Base-by-base conservation (phyloP, 2,888 invertebrate genomes). In the Hyles lineata region DNA sequence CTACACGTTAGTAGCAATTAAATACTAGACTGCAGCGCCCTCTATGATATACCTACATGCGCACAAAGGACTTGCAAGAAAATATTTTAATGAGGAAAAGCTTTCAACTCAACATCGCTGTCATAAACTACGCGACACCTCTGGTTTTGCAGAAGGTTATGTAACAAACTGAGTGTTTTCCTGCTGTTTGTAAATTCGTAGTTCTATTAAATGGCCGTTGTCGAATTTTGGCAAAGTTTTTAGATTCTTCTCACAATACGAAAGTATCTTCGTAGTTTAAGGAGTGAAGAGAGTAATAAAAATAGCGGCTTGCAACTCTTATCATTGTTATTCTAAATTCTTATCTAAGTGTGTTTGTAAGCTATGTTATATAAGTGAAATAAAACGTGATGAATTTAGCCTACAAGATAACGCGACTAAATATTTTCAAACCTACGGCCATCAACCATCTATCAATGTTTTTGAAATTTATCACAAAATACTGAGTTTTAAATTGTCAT, bases 291-390 rank as follows among this genome's bases (percentile, higher is more conserved):
- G 15, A 43, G 43, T 43, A 11, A 43, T 43, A 15, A 43, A 43
- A 55, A n/a, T 6, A 7, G 55, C 52, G 15, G 52, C n/a, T 55
- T n/a, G n/a, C n/a, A 55, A 19, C 55, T 15, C 17, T 25, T 60
- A 60, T 25, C 25, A 25, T 60, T 23, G 25, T 55, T 55, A 55
- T 55, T 55, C 55, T 55, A 63, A 29, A 17, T 19, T 63, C 35
- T 63, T 63, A 63, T 63, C 63, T 63, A 63, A 35, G 60, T 60
- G 25, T 60, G 63, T 63, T 43, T 63, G 15, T 43, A 43, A 63
- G n/a, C 21, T 21, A 43, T 21, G 32, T 35, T 63, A 63, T 35
- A 35, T 63, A 63, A 63, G 35, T 43, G n/a, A 63, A 63, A 43
- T 35, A 63, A n/a, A n/a, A 63, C 63, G 63, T 63, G 63, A 62